These are phyloP conservation scores for Tauraco erythrolophus DNA, from an alignment of 2,113 vertebrate genomes.

Conservation along the genomic window DNA sequence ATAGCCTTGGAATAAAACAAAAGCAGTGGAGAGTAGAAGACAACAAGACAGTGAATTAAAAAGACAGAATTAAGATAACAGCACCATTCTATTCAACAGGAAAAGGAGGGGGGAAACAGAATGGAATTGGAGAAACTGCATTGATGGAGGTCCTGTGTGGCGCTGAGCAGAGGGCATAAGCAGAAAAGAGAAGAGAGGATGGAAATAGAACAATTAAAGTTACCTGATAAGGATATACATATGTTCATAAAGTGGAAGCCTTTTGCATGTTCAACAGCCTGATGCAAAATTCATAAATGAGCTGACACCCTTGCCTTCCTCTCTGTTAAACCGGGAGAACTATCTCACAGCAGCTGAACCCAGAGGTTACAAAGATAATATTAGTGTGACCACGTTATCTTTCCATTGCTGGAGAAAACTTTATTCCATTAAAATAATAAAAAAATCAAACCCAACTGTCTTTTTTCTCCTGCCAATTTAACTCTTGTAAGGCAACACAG, in stretches of 20 bases:
- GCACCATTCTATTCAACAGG: not conserved
- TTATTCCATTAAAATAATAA: not conserved
- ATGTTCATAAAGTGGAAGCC: not conserved
- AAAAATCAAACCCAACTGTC: not conserved
- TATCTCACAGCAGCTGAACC: not conserved
- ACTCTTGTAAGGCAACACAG: not conserved
- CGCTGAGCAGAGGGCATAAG: not conserved
- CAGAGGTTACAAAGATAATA: not conserved
- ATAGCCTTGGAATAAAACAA: conserved; percentile 6
- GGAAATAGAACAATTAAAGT: not conserved
- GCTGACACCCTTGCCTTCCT: not conserved
- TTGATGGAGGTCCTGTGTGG: not conserved
- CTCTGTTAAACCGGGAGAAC: not conserved
- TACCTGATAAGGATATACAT: not conserved
- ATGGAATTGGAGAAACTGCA: not conserved
- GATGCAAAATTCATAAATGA: not conserved
- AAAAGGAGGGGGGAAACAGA: not conserved
- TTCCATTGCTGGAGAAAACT: not conserved
- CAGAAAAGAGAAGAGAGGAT: not conserved
- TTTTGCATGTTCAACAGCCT: not conserved
- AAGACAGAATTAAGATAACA: conserved; percentile 22
- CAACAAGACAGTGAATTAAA: conserved; percentile 8
- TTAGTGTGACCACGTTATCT: not conserved
- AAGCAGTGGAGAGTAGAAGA: conserved; percentile 12
- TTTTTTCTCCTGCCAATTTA: not conserved